Base-by-base conservation (phyloP, 64 coral and sea anemone genomes). In the Dendronephthya gigantea region DNA sequence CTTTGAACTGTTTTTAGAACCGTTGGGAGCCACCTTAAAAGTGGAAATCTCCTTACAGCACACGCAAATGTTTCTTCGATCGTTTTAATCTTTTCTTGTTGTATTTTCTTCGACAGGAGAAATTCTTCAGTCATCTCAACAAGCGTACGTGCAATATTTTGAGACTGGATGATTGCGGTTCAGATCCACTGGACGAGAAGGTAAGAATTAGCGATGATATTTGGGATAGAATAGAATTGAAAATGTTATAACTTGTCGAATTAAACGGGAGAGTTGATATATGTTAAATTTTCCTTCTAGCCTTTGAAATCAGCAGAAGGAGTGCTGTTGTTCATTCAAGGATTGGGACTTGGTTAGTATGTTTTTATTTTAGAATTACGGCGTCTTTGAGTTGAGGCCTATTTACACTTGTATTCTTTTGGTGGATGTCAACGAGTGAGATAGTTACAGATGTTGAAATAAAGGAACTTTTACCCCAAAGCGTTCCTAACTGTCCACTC, bases 111-210 rank as follows among this genome's bases (percentile, higher is more conserved):
- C 48, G 49, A 56, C 62, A 90, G 33, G 83, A 84, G 22, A 90
- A 90, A 23, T 90, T 90, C 76, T 90, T 98, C 37, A 90, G 90
- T 83, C 69, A 89, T 22, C 76, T 86, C 79, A 92, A 98, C 75
- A 89, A 83, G 45, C 89, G 89, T 66, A 98, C 91, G 43, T 88
- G 91, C 85, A 98, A 87, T 84, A 89, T 98, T 59, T 90, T 98
- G 14, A 98, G 90, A 56, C 94, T 92, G 47, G 94, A 79, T 0
- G 72, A 97, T 38, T 93, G 94, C 90, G 94, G 94, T 68, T 87
- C 94, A 28, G 93, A 92, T 91, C 91, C 93, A 8, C 30, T 97
- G 87, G 94, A 97, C 48, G 94, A 97, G 62, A 93, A 97, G 91
- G 94, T 97, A 41, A 48, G 68, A 9, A 49, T 39, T 25, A 22